Base-by-base conservation (phyloP, 2,888 invertebrate genomes). In the Actias luna region DNA sequence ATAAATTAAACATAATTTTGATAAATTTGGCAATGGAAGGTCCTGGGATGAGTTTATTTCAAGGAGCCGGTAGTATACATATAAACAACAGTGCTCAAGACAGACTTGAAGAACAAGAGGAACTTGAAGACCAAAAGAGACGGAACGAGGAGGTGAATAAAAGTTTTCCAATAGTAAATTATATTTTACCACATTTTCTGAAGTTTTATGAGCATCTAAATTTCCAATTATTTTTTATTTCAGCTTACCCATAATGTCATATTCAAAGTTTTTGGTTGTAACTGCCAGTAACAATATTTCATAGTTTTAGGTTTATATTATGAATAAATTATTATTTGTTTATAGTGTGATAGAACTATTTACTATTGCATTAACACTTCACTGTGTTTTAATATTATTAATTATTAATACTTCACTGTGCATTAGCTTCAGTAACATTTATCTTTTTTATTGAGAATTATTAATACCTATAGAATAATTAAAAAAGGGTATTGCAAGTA, bases 11-110 rank as follows among this genome's bases (percentile, higher is more conserved):
- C 46, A 50, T 18, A 8, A 42, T 7, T 50, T 25, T 0, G 10
- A 55, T 27, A 58, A 58, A 35, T 63, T 42, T 2, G 58, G 70
- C 25, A 46, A 94, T 94, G 94, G 94, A 94, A 73, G 94, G 91
- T 29, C 95, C 95, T 59, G 95, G 95, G 59, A 92, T 95, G 87
- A 96, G 95, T 87, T 90, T 96, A 72, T 96, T 96, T 78, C 95
- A 95, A 88, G 95, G 94, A 65, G 93, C 93, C 35, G 94, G 94
- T 35, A 94, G 94, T 73, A 94, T 96, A 69, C 94, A 95, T 70
- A 88, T 96, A 70, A 94, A 95, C 79, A 93, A 93, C 65, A 94
- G 94, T 72, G 89, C 93, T 58, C 94, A 95, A 78, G 93, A 94
- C 65, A 90, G 94, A 61, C 93, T 95, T 63, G 95, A 95, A 67